A percentile compares a stretch with the other conserved stretches of the same genome.
Evolutionary conservation across 1,140 invertebrate species (phyloP).

Genomic region (Heliothis virescens): DNA sequence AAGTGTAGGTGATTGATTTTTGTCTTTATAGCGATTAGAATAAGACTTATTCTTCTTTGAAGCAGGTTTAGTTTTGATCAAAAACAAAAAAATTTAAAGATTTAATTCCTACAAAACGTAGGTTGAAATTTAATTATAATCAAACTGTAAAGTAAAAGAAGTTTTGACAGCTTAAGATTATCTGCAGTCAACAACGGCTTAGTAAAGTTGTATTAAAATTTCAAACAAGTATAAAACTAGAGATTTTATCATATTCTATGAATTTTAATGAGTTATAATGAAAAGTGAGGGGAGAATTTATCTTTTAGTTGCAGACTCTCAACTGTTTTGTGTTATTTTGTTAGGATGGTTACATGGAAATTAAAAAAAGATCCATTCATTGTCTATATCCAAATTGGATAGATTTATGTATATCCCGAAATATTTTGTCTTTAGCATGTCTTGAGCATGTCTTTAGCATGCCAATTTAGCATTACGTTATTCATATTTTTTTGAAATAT

Average conservation of each 20-base stretch:
- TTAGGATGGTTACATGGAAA: too few species aligned
- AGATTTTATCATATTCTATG: slow-evolving; percentile 43
- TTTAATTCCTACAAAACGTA: not conserved
- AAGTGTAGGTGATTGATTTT: too few species aligned
- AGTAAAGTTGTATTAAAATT: slow-evolving; percentile 27
- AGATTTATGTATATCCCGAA: too few species aligned
- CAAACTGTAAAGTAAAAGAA: slow-evolving; percentile 21
- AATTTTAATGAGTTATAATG: slow-evolving; percentile 37
- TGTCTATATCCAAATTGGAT: too few species aligned
- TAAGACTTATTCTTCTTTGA: not conserved
- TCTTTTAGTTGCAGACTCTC: slow-evolving; percentile 26
- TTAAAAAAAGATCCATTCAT: not conserved
- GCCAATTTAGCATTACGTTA: too few species aligned
- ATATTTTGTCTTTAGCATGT: too few species aligned
- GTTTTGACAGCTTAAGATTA: slow-evolving; percentile 35
- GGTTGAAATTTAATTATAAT: not conserved
- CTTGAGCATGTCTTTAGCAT: too few species aligned
- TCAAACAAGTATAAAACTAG: slow-evolving; percentile 36
- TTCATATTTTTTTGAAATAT: too few species aligned
- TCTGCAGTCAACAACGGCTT: slow-evolving; percentile 16
- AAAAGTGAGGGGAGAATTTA: slow-evolving; percentile 22
- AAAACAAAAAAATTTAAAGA: too few species aligned
- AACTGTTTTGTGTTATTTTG: not conserved
- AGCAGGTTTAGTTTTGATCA: not conserved
- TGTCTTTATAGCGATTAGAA: too few species aligned